Evolutionary conservation across 2,888 invertebrate genomes (phyloP).

Genomic region (Drosophila planitibia): DNA sequence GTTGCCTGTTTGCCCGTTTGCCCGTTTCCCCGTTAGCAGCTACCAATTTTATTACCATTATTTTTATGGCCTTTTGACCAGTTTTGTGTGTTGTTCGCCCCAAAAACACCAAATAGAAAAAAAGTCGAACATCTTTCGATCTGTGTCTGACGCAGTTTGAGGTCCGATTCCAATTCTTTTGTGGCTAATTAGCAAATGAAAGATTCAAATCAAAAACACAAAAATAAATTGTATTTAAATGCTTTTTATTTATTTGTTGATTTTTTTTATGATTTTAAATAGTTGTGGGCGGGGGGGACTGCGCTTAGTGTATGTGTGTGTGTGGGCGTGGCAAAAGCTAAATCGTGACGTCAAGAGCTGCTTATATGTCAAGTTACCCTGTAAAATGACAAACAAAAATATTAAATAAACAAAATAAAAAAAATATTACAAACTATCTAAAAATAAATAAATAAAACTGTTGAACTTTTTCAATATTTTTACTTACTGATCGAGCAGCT

Average conservation of each 20-base stretch:
- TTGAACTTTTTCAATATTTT: not conserved
- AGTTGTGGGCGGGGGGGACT: not conserved
- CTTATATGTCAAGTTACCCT: not conserved
- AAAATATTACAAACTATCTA: not conserved
- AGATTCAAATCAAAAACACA: slow-evolving; percentile 4
- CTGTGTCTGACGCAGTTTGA: not conserved
- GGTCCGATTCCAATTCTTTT: not conserved
- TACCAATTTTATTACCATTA: not conserved
- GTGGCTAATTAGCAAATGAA: not conserved
- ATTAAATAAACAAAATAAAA: not conserved
- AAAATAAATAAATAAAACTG: not conserved
- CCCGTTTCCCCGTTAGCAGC: not conserved
- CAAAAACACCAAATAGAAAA: not conserved
- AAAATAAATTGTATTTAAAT: slow-evolving; percentile 8
- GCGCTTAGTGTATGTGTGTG: not conserved
- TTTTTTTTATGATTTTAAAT: not conserved
- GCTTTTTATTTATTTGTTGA: not conserved
- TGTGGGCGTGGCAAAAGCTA: not conserved
- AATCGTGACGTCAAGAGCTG: not conserved
- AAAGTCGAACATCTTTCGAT: not conserved
- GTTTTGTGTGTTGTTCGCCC: slow-evolving; percentile 5
- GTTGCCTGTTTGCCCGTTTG: not conserved
- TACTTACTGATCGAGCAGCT: not conserved
- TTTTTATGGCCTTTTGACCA: slow-evolving; percentile 5
- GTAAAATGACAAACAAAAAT: not conserved